Evolutionary conservation across 2,888 invertebrate genomes (phyloP).

Genomic region (Drosophila acutilabella): DNA sequence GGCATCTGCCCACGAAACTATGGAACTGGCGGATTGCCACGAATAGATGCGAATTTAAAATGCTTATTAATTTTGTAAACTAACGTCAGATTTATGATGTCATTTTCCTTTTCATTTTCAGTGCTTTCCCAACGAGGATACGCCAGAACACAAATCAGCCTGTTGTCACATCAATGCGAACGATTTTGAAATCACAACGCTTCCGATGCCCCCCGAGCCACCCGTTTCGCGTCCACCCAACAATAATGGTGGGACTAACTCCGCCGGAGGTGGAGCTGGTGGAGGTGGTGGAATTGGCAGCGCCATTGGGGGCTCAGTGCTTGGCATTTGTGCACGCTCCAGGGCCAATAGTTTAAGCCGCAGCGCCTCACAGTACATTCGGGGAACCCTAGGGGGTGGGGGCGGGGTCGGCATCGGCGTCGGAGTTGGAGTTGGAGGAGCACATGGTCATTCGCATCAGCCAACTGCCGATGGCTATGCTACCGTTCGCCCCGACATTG

Average conservation of each 20-base stretch:
- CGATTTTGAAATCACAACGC: slow-evolving; percentile 84
- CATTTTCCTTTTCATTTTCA: slow-evolving; percentile 43
- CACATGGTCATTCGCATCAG: slow-evolving; percentile 56
- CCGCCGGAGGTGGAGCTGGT: slow-evolving; percentile 48
- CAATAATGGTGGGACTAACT: slow-evolving; percentile 44
- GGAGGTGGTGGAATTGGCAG: slow-evolving; percentile 56
- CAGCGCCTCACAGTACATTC: slow-evolving; percentile 78
- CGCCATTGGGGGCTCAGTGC: slow-evolving; percentile 77
- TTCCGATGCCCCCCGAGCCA: slow-evolving; percentile 85
- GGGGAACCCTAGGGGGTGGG: slow-evolving; percentile 65
- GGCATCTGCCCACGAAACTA: background rate
- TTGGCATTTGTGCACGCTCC: slow-evolving; percentile 81
- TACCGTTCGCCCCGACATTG: slow-evolving; percentile 86
- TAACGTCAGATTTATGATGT: slow-evolving; percentile 56
- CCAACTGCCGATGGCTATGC: slow-evolving; percentile 54
- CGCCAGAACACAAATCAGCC: slow-evolving; percentile 84
- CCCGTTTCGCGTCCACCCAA: slow-evolving; percentile 83
- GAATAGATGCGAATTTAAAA: slow-evolving; percentile 39
- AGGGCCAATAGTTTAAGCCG: slow-evolving; percentile 81
- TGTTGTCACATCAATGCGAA: slow-evolving; percentile 83
- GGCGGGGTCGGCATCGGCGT: background rate
- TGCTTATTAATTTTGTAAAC: slow-evolving; percentile 67
- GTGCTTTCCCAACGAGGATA: slow-evolving; percentile 84
- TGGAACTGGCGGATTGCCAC: slow-evolving; percentile 16
- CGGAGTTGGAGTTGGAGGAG: slow-evolving; percentile 20